A percentile compares a stretch with the other conserved stretches of the same genome.
Evolutionary conservation across 2,888 invertebrate species (phyloP).

Genomic region (Trachelus iudaicus): DNA sequence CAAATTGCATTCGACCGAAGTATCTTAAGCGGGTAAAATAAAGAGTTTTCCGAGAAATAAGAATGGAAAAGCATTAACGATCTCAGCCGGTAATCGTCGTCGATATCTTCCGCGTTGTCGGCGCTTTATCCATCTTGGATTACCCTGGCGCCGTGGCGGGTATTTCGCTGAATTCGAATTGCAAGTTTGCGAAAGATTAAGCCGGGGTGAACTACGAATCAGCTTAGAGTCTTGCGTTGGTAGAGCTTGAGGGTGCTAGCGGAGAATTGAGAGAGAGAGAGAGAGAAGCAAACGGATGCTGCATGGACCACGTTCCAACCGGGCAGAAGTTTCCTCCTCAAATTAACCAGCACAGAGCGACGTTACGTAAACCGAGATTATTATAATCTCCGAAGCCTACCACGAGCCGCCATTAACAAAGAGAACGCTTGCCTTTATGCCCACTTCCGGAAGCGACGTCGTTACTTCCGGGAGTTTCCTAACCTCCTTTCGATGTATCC

Average conservation of each 20-base stretch:
- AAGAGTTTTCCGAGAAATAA: background rate
- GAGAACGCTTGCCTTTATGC: background rate
- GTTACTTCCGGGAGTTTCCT: background rate
- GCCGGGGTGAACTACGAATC: slow-evolving; percentile 42
- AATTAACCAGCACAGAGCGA: slow-evolving; percentile 60
- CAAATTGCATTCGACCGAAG: background rate
- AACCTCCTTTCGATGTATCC: background rate
- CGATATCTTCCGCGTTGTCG: background rate
- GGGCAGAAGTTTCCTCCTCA: slow-evolving; percentile 60
- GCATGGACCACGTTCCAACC: slow-evolving; percentile 40
- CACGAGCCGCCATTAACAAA: background rate
- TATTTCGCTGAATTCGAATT: slow-evolving; percentile 13
- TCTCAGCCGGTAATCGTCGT: background rate
- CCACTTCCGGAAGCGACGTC: background rate
- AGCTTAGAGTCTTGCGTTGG: slow-evolving; percentile 30
- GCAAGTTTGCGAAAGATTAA: slow-evolving; percentile 50
- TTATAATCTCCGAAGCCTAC: slow-evolving; percentile 56
- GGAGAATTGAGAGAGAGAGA: slow-evolving; percentile 23
- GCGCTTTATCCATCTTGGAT: slow-evolving; percentile 4
- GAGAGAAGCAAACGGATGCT: slow-evolving; percentile 18
- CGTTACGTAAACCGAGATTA: slow-evolving; percentile 64
- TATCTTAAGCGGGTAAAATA: background rate
- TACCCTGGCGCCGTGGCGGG: slow-evolving; percentile 1
- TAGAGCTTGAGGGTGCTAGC: slow-evolving; percentile 27
- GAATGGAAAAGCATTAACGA: background rate